Evolutionary conservation across 2,113 vertebrate genomes (phyloP).

Genomic region (Lanius ludovicianus): DNA sequence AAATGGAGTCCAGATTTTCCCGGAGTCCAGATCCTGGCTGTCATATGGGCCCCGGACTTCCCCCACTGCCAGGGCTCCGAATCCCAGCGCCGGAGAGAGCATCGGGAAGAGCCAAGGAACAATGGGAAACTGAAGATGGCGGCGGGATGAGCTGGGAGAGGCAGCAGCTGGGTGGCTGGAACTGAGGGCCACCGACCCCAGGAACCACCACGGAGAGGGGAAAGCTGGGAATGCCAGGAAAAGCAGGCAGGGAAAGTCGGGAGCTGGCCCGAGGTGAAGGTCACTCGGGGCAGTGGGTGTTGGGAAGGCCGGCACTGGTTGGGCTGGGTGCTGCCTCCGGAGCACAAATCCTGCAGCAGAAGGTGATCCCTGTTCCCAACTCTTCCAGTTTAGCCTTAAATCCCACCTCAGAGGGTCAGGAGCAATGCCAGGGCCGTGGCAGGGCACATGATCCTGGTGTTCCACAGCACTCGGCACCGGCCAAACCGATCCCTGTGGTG

Average conservation of each 20-base stretch:
- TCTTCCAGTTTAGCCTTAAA: neutral
- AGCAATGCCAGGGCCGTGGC: accelerated
- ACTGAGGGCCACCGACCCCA: too few species aligned
- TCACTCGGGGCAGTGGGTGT: accelerated
- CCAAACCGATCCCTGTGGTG: neutral
- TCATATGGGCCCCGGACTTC: accelerated
- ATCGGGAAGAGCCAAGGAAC: neutral
- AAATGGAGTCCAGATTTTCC: neutral
- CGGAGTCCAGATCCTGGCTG: neutral
- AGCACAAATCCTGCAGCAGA: neutral
- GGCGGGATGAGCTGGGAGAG: accelerated
- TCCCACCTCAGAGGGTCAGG: neutral
- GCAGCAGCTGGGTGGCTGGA: accelerated
- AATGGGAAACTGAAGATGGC: neutral
- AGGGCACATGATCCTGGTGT: accelerated
- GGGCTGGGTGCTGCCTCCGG: neutral
- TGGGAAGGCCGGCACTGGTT: neutral
- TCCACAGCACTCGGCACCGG: accelerated
- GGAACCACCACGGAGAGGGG: accelerated
- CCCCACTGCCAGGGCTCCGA: accelerated
- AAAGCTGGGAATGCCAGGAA: neutral
- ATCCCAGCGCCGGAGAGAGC: accelerated
- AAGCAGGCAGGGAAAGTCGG: neutral
- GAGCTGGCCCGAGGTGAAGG: neutral
- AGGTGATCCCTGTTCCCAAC: neutral